phyloP scores from a whole-genome alignment of 2,797 vertebrate genomes.

The Lagocephalus sceleratus region DNA sequence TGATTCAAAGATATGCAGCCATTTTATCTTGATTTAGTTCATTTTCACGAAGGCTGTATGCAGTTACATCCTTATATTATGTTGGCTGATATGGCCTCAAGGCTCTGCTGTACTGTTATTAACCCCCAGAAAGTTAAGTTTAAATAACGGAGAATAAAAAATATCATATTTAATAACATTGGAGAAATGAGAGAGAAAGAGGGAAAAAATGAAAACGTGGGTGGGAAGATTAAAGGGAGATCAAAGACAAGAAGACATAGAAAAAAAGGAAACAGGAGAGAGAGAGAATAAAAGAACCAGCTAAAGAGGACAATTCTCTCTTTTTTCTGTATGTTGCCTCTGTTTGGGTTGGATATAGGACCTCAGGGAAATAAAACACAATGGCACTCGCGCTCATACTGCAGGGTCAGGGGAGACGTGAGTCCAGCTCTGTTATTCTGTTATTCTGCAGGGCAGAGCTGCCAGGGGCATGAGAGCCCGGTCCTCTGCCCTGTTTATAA shows the following conservation, averaged over 20 bases:
- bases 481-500: conserved; percentile 53
- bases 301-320: conserved; percentile 48
- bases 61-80: conserved; percentile 2
- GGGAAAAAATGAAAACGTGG: conserved; percentile 10
- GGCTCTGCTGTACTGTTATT: no score
- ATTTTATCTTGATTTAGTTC: conserved; percentile 2
- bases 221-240: conserved; percentile 8
- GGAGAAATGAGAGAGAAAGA: not conserved
- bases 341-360: conserved; percentile 45
- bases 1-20: no score
- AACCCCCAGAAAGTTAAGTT: not conserved
- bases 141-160: conserved; percentile 9
- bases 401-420: conserved; percentile 23
- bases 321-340: conserved; percentile 41
- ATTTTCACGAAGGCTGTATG: conserved; percentile 4
- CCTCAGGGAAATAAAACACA: conserved; percentile 46
- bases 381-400: conserved; percentile 10
- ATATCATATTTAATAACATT: conserved; percentile 4
- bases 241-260: conserved; percentile 15
- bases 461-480: conserved; percentile 39
- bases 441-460: conserved; percentile 37
- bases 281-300: not conserved
- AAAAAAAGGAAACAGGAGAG: conserved; percentile 17
- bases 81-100: no score
- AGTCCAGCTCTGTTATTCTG: conserved; percentile 24